Evolutionary conservation across 2,888 invertebrate genomes (phyloP).

Genomic region (Pristionchus arcanus): DNA sequence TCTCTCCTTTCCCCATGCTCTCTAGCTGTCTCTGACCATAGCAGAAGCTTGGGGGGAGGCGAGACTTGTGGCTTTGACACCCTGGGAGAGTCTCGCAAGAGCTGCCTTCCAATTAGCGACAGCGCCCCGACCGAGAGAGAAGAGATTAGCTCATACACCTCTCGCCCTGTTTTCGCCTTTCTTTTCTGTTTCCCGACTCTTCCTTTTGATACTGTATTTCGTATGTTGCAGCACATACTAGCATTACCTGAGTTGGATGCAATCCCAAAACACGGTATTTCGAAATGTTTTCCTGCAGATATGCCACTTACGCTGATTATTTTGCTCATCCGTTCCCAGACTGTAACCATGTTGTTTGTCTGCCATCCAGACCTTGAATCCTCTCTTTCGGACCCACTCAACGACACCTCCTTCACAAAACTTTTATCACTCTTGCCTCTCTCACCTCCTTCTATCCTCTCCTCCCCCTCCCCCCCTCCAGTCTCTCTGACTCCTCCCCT

Average conservation of each 20-base stretch:
- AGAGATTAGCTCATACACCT: conserved; percentile 21
- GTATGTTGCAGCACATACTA: too few relatives aligned
- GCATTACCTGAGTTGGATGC: not conserved
- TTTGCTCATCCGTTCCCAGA: not conserved
- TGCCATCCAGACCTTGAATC: not conserved
- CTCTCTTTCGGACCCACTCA: not conserved
- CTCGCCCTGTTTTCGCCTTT: not conserved
- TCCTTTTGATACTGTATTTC: not conserved
- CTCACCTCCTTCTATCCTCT: conserved; percentile 33
- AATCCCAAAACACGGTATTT: not conserved
- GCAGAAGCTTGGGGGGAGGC: too few relatives aligned
- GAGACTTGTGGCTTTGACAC: not conserved
- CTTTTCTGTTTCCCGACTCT: not conserved
- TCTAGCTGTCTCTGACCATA: too few relatives aligned
- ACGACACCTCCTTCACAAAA: conserved; percentile 43
- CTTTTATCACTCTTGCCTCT: conserved; percentile 40
- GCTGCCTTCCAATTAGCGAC: conserved; percentile 25
- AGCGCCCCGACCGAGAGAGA: not conserved
- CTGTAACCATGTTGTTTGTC: not conserved
- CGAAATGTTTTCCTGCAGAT: not conserved
- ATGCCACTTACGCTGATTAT: not conserved
- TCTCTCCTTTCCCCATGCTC: not conserved
- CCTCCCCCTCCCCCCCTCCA: conserved; percentile 10
- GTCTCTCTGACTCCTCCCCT: conserved; percentile 23
- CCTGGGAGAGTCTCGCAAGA: not conserved